Evolutionary conservation across 35 echinoderm and acorn worm genomes (phyloP).

Genomic region (Amphiura filiformis): DNA sequence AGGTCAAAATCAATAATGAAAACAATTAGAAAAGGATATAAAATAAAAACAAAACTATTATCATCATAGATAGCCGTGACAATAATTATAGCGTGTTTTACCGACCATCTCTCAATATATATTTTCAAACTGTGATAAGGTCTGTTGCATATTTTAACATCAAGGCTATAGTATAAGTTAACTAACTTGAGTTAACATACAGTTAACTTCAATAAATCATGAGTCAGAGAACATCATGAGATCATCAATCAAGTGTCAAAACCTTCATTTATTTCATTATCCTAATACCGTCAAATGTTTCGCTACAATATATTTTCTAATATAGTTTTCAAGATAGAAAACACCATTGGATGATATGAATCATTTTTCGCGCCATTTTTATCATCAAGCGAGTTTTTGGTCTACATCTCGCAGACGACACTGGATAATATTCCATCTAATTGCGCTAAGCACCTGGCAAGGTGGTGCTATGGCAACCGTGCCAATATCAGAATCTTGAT

Average conservation of each 20-base stretch:
- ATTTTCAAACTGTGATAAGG: too few species aligned
- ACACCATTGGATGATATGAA: not conserved
- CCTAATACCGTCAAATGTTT: not conserved
- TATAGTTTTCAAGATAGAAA: not conserved
- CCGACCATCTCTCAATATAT: too few species aligned
- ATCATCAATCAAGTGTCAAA: constrained; percentile 6
- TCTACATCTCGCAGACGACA: not conserved
- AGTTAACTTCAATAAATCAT: not conserved
- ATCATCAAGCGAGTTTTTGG: not conserved
- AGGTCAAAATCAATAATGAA: too few species aligned
- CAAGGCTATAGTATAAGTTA: too few species aligned
- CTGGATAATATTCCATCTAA: constrained; percentile 5
- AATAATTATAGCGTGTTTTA: too few species aligned
- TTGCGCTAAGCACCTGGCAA: not conserved
- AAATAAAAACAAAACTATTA: too few species aligned
- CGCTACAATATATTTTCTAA: not conserved
- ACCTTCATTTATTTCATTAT: not conserved
- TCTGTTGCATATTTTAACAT: too few species aligned
- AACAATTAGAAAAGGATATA: too few species aligned
- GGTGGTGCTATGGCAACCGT: not conserved
- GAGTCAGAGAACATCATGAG: not conserved
- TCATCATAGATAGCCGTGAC: too few species aligned
- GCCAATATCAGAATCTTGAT: constrained; percentile 1
- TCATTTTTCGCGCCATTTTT: constrained; percentile 1
- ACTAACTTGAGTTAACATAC: too few species aligned